A percentile compares a stretch with the other conserved stretches of the same genome.
Conservation (phyloP, 1,140 invertebrate genomes). For the Stegodyphus dumicola region DNA sequence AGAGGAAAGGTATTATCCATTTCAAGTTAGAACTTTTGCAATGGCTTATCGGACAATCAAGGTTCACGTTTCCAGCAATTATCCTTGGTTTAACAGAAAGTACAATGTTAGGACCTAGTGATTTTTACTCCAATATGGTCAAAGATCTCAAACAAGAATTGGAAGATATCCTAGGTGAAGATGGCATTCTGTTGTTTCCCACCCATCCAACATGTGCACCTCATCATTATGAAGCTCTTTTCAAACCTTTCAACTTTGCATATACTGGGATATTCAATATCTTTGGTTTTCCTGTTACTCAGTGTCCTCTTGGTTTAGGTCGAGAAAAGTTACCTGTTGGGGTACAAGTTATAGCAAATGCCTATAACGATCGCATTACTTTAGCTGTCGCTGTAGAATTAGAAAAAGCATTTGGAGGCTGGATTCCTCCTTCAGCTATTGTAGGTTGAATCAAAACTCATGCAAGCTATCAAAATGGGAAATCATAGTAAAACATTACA, state of each 20-base stretch:
- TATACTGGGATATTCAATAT: conserved; percentile 73
- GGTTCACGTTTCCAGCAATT: conserved; percentile 31
- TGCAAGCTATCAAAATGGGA: too few relatives aligned
- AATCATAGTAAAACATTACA: too few relatives aligned
- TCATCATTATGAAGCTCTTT: conserved; percentile 84
- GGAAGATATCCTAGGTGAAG: conserved; percentile 66
- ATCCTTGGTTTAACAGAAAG: conserved; percentile 14
- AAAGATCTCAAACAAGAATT: conserved; percentile 69
- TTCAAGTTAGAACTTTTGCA: conserved; percentile 27
- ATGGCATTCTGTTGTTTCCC: conserved; percentile 88
- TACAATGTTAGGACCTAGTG: background rate
- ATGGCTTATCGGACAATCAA: conserved; percentile 38
- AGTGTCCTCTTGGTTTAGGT: conserved; percentile 60
- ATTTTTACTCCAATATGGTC: background rate
- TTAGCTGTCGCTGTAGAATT: conserved; percentile 65
- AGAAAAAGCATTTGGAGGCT: conserved; percentile 65
- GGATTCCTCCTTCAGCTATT: conserved; percentile 59
- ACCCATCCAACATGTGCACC: conserved; percentile 82
- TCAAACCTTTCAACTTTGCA: conserved; percentile 86
- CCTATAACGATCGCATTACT: conserved; percentile 64
- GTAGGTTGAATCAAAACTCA: background rate
- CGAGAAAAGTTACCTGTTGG: conserved; percentile 58
- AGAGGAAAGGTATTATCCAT: conserved; percentile 9
- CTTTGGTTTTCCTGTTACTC: conserved; percentile 59
- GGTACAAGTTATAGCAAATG: conserved; percentile 62